Evolutionary conservation across 2,888 invertebrate genomes (phyloP).

Genomic region (Nipponacmea schrenckii): DNA sequence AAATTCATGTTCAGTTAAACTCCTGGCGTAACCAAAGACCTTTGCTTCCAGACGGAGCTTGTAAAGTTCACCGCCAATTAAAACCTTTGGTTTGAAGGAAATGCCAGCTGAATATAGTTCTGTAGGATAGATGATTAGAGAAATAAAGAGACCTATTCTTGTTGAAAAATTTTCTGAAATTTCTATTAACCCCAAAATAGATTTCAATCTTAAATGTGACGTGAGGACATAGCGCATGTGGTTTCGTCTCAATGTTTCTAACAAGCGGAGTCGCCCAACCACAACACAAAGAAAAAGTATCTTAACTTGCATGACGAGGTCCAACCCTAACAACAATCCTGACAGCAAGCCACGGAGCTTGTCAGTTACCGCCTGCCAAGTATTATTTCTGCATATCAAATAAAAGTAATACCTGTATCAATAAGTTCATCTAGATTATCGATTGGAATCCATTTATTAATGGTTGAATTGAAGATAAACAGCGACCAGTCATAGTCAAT

Average conservation of each 20-base stretch:
- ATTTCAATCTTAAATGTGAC: too few relatives aligned
- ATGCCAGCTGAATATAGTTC: constrained; percentile 33
- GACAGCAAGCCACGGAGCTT: too few relatives aligned
- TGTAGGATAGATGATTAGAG: constrained; percentile 13
- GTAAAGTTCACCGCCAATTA: constrained; percentile 40
- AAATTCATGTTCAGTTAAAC: constrained; percentile 44
- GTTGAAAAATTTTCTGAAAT: too few relatives aligned
- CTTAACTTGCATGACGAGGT: too few relatives aligned
- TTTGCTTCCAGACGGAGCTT: constrained; percentile 38
- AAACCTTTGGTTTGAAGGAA: constrained; percentile 30
- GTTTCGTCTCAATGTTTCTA: too few relatives aligned
- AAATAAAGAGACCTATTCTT: not conserved
- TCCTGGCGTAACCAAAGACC: constrained; percentile 39
- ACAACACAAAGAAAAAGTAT: too few relatives aligned
- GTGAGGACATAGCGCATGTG: too few relatives aligned
- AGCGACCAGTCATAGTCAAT: constrained; percentile 40
- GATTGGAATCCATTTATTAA: constrained; percentile 19
- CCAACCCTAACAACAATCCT: too few relatives aligned
- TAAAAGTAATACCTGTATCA: constrained; percentile 32
- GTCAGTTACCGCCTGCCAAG: too few relatives aligned
- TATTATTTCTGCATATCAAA: too few relatives aligned
- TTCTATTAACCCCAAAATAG: too few relatives aligned
- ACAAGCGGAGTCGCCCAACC: too few relatives aligned
- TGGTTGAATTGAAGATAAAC: constrained; percentile 22
- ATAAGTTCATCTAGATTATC: constrained; percentile 28